Conservation (phyloP, 1,140 invertebrate genomes). For the Solen grandis region DNA sequence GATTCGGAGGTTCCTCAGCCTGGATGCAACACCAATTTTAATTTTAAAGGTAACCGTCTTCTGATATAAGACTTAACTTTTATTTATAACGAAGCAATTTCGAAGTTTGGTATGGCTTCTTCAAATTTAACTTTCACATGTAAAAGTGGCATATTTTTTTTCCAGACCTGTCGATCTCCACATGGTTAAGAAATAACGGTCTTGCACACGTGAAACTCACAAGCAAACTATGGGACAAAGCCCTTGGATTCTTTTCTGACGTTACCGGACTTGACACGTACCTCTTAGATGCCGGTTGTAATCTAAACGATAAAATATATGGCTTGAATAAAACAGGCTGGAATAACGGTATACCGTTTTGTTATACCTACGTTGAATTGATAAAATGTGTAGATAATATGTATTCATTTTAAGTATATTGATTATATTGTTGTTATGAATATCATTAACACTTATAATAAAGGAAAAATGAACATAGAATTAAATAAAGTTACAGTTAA, state of each 20-base stretch:
- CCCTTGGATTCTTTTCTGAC: background rate
- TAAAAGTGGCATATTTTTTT: no score
- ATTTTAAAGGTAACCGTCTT: conserved; percentile 42
- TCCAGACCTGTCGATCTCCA: background rate
- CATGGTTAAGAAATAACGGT: background rate
- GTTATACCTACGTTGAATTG: no score
- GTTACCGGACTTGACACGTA: background rate
- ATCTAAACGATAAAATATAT: background rate
- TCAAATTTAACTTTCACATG: no score
- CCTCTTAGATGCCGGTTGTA: background rate
- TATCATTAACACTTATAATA: no score
- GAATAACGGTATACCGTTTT: background rate
- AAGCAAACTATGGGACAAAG: background rate
- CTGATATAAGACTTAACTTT: no score
- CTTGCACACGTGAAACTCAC: background rate
- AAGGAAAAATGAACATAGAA: no score
- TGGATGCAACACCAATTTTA: conserved; percentile 26
- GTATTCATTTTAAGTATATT: no score
- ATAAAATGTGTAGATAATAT: no score
- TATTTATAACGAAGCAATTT: background rate
- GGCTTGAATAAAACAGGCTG: background rate
- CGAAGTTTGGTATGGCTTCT: background rate
- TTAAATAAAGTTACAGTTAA: no score
- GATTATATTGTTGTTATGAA: no score
- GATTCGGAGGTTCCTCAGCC: conserved; percentile 26